Conservation (phyloP, 1,140 invertebrate genomes). For the Campoletis sonorensis region DNA sequence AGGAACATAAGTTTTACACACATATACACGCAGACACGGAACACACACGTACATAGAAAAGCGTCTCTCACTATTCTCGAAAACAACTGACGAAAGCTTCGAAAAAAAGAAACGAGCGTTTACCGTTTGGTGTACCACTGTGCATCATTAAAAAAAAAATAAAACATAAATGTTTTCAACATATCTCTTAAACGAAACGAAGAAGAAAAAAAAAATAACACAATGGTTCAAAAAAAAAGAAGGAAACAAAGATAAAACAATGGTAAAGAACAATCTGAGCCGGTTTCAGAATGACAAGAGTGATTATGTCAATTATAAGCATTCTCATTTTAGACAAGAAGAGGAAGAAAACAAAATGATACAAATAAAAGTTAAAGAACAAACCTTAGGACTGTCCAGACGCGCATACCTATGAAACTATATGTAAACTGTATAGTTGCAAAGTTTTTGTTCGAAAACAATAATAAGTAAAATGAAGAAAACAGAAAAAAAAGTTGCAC, state of each 20-base stretch:
- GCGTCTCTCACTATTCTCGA: conserved; percentile 17
- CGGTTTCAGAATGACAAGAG: conserved; percentile 70
- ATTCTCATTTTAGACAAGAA: conserved; percentile 66
- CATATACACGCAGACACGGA: not conserved
- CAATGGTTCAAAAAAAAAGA: conserved; percentile 17
- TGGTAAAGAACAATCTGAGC: conserved; percentile 64
- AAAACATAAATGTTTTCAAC: conserved; percentile 25
- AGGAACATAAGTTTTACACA: not conserved
- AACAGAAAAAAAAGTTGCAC: conserved; percentile 31
- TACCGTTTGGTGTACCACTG: conserved; percentile 1
- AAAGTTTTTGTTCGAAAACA: conserved; percentile 51
- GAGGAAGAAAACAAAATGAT: not conserved
- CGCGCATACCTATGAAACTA: conserved; percentile 49
- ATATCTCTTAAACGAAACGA: conserved; percentile 39
- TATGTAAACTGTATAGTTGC: conserved; percentile 59
- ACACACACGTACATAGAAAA: conserved; percentile 1
- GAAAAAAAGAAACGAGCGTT: not conserved
- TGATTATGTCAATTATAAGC: conserved; percentile 71
- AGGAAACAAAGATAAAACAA: conserved; percentile 62
- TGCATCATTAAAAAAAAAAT: not conserved
- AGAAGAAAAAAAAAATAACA: conserved; percentile 10
- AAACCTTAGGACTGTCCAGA: conserved; percentile 41
- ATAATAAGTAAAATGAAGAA: conserved; percentile 45
- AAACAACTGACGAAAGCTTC: conserved; percentile 23
- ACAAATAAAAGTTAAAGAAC: not conserved